phyloP scores from a whole-genome alignment of 2,888 invertebrate species.

The Amitus sp. region DNA sequence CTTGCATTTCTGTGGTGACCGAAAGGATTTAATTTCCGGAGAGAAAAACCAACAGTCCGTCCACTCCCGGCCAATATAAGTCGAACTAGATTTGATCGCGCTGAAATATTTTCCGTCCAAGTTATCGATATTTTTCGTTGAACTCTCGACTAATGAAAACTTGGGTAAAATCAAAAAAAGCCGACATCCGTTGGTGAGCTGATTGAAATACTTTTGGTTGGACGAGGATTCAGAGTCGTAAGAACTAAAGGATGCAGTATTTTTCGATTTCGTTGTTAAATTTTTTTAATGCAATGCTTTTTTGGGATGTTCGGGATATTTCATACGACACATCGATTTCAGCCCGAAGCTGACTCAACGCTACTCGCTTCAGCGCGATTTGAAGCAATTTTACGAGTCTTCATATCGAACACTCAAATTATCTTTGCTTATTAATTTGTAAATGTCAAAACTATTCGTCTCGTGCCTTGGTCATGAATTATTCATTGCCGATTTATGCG shows the following conservation, averaged over 20 bases:
- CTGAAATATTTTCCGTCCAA: not conserved
- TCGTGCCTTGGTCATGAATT: slow-evolving; percentile 21
- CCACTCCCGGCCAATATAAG: slow-evolving; percentile 38
- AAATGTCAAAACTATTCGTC: slow-evolving; percentile 6
- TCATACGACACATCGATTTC: no score
- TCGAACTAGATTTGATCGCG: slow-evolving; percentile 31
- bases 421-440: not conserved
- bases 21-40: slow-evolving; percentile 62
- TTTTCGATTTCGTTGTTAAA: no score
- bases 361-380: slow-evolving; percentile 38
- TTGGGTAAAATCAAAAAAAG: no score
- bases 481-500: slow-evolving; percentile 29
- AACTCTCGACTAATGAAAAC: not conserved
- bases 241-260: no score
- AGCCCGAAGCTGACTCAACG: slow-evolving; percentile 34
- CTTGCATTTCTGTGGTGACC: slow-evolving; percentile 27
- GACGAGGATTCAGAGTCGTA: no score
- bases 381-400: slow-evolving; percentile 33
- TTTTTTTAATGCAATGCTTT: no score
- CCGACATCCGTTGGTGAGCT: no score
- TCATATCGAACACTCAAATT: slow-evolving; percentile 7
- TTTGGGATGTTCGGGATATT: no score
- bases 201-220: no score
- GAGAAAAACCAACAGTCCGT: slow-evolving; percentile 55
- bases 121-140: not conserved